Percentiles rank a stretch among this genome's conserved stretches.
Evolutionary conservation across 30 jellyfish, hydroid and myxozoan species (phyloP).

Genomic region (Mastigias papua): DNA sequence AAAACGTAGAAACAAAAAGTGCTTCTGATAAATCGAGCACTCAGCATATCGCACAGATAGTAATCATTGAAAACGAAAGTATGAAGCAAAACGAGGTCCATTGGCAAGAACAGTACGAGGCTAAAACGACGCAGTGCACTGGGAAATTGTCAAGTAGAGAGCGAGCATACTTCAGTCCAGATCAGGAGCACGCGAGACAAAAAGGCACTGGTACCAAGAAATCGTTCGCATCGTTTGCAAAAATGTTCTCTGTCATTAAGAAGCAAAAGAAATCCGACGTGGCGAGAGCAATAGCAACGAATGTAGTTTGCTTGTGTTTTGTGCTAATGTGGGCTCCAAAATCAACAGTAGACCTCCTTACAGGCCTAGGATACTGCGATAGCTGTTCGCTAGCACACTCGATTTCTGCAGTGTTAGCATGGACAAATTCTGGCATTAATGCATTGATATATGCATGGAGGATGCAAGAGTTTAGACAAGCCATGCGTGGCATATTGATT

Average conservation of each 20-base stretch:
- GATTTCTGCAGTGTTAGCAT: constrained; percentile 64
- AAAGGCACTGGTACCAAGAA: constrained; percentile 1
- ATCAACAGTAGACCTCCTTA: constrained; percentile 67
- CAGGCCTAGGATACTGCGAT: constrained; percentile 68
- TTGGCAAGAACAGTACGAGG: background rate
- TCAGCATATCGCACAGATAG: background rate
- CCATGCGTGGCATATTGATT: constrained; percentile 12
- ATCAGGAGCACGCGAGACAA: background rate
- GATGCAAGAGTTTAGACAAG: constrained; percentile 66
- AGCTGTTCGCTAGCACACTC: constrained; percentile 43
- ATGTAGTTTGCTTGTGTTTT: constrained; percentile 63
- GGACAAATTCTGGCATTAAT: constrained; percentile 75
- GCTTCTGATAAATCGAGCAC: background rate
- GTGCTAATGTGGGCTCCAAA: constrained; percentile 77
- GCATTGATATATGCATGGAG: constrained; percentile 79
- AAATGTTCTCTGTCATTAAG: constrained; percentile 20
- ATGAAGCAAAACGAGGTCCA: background rate
- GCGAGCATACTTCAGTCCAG: constrained; percentile 24
- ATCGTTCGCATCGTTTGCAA: constrained; percentile 30
- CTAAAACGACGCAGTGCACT: background rate
- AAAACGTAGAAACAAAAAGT: background rate
- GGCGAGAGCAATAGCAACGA: constrained; percentile 61
- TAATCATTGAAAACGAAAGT: background rate
- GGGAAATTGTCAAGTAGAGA: background rate
- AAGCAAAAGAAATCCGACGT: constrained; percentile 36